These are phyloP conservation scores for Lottia scabra DNA, from an alignment of 2,888 invertebrate species.

Conservation along the genomic window DNA sequence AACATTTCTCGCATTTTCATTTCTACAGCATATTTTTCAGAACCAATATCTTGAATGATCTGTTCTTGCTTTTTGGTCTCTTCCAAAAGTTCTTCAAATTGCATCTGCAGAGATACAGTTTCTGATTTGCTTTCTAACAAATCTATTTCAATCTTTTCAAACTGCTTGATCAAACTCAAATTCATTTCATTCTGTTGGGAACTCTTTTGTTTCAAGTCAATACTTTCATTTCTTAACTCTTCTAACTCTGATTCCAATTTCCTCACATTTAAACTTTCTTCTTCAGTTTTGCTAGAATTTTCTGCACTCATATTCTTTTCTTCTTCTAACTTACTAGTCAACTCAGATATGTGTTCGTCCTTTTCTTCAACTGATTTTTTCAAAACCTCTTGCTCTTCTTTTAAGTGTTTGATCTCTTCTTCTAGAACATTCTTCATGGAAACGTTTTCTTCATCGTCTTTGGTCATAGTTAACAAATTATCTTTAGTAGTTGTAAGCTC, in stretches of 20 bases:
- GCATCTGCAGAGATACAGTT: slow-evolving; percentile 8
- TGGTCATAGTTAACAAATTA: neutral
- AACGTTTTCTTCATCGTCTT: slow-evolving; percentile 8
- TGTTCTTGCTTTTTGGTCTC: slow-evolving; percentile 13
- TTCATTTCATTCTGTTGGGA: slow-evolving; percentile 21
- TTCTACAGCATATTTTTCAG: slow-evolving; percentile 6
- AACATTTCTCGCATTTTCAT: slow-evolving; percentile 14
- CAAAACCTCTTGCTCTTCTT: slow-evolving; percentile 26
- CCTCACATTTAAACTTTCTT: neutral
- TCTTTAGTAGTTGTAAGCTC: neutral
- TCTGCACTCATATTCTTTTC: neutral
- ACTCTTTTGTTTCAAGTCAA: slow-evolving; percentile 18
- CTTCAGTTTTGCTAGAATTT: neutral
- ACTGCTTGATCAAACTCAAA: slow-evolving; percentile 15
- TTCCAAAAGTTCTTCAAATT: neutral
- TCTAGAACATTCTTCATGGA: slow-evolving; percentile 25
- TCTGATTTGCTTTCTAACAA: neutral
- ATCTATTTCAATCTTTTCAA: neutral
- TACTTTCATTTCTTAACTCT: slow-evolving; percentile 1
- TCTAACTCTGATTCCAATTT: slow-evolving; percentile 18
- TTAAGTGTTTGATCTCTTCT: slow-evolving; percentile 14
- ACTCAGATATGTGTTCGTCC: neutral
- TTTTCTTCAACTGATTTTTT: slow-evolving; percentile 15
- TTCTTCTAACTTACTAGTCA: slow-evolving; percentile 13
- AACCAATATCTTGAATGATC: slow-evolving; percentile 8